Conservation (phyloP, 92 coral and sea anemone species). For the Desmophyllum pertusum region DNA sequence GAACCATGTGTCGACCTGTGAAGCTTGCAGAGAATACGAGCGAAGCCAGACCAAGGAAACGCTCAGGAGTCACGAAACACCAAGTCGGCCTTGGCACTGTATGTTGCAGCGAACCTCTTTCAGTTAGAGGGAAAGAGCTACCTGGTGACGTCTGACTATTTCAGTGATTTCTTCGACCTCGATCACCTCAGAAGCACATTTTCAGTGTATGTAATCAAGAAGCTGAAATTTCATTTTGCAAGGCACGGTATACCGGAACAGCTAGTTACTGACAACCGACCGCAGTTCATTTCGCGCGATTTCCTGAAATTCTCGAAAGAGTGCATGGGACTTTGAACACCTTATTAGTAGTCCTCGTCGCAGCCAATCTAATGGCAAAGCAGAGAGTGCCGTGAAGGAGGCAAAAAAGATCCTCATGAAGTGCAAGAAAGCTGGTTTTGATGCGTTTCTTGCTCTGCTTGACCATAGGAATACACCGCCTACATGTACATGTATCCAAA, state of each 20-base stretch:
- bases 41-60: constrained; percentile 45
- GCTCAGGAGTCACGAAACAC: constrained; percentile 37
- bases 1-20: constrained; percentile 31
- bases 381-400: constrained; percentile 7
- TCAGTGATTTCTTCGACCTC: constrained; percentile 19
- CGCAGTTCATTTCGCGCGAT: constrained; percentile 6
- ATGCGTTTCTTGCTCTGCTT: constrained; percentile 11
- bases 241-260: neutral
- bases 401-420: constrained; percentile 15
- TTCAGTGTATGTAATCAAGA: constrained; percentile 29
- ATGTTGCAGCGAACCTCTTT: constrained; percentile 22
- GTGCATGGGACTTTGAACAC: constrained; percentile 7
- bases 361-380: constrained; percentile 30
- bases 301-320: neutral
- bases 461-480: constrained; percentile 13
- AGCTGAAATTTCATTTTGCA: neutral
- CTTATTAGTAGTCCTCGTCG: constrained; percentile 19
- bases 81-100: constrained; percentile 17
- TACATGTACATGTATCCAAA: neutral
- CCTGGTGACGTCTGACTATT: constrained; percentile 22
- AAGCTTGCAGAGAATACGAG: constrained; percentile 40
- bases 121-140: constrained; percentile 26
- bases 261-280: neutral
- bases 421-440: neutral
- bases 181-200: constrained; percentile 14